Base-by-base conservation (phyloP, 2,113 vertebrate genomes). In the Ancistrus triradiatus region DNA sequence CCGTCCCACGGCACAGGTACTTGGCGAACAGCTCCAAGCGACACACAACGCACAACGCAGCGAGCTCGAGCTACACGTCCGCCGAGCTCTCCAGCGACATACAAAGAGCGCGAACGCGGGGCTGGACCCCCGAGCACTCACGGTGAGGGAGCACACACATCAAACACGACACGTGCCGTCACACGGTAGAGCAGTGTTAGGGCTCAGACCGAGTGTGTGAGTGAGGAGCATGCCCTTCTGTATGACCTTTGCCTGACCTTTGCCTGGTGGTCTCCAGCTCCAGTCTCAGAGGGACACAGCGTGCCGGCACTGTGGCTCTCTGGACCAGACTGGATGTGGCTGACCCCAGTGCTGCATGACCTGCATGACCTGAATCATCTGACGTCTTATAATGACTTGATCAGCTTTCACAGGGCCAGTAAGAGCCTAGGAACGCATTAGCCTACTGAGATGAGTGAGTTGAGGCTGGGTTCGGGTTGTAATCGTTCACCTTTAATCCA, bases 11-110 rank as follows among this genome's bases (percentile, higher is more conserved):
- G 81, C 84, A 73, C 91, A 99, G 95, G 91, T 99, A 99, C 92
- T 91, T 98, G 93, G 94, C 95, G 89, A 98, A 98, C 93, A 93
- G 95, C 90, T 93, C 91, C 89, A 99, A 99, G 91, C 93, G 96
- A 77, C 95, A 99, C 88, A 98, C 95, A 85, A 93, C 95, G 90
- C 87, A 88, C 76, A 91, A 91, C 74, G 83, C 83, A 80, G 92
- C 84, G 91, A 95, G 94, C 87, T 92, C 87, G 85, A 85, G 92
- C 86, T 91, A 84, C 79, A 80, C 81, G 33, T 49, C 89, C 82
- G 87, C 88, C 79, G 94, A 98, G 89, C 90, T 95, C 84, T 91
- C 91, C 69, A 86, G 91, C 86, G 95, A 98, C 83, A 88, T 91
- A 74, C 95, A 95, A 85, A 92, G 94, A 84, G 91, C 91, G 85